Percentiles rank a stretch among this genome's conserved stretches.
Evolutionary conservation across 2,113 vertebrate species (phyloP).

Genomic region (Lucifuga dentata): DNA sequence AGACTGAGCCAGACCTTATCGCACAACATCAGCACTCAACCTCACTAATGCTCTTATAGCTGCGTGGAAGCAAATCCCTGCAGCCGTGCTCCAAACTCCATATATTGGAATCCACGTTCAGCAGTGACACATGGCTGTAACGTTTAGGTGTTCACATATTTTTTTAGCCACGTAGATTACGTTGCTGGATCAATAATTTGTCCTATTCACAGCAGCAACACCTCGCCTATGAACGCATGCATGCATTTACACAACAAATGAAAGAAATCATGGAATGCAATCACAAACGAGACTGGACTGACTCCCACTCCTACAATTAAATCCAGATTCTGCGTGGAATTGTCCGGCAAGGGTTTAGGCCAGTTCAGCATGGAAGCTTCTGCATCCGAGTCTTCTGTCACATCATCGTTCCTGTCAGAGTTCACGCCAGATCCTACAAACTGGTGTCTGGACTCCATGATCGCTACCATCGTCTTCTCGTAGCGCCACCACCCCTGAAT

Average conservation of each 20-base stretch:
- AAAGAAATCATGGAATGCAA: background rate
- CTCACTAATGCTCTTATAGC: no score
- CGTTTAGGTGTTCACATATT: no score
- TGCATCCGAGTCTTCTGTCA: conserved; percentile 64
- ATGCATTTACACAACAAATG: background rate
- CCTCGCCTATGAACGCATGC: no score
- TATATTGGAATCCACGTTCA: no score
- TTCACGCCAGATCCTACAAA: conserved; percentile 46
- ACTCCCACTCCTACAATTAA: conserved; percentile 68
- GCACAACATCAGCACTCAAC: no score
- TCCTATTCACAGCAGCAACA: no score
- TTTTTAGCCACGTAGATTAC: no score
- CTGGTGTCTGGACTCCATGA: conserved; percentile 70
- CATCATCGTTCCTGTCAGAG: conserved; percentile 53
- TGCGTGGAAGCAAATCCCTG: no score
- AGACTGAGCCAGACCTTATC: no score
- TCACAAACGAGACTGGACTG: conserved; percentile 17
- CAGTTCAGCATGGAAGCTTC: conserved; percentile 53
- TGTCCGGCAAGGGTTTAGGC: conserved; percentile 51
- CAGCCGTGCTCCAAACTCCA: no score
- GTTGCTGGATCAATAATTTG: no score
- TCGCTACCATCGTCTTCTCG: conserved; percentile 59
- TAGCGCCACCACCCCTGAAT: conserved; percentile 75
- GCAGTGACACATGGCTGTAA: no score
- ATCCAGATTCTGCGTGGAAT: conserved; percentile 56